phyloP scores from a whole-genome alignment of 2,888 invertebrate species.

The Cetonia aurata region DNA sequence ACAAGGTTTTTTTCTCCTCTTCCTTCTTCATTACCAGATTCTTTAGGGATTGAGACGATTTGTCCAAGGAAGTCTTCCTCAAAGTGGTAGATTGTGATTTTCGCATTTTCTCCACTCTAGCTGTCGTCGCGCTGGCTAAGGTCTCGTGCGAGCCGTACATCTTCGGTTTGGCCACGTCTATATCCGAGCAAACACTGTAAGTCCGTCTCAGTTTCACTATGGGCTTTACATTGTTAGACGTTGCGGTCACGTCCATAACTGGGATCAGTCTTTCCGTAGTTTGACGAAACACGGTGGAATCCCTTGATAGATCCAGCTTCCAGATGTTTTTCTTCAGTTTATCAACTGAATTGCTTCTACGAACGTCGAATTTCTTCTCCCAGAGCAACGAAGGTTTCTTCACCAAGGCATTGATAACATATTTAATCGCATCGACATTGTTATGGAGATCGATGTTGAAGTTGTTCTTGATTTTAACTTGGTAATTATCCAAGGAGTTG shows the following conservation, averaged over 20 bases:
- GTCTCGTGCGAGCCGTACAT: conserved; percentile 57
- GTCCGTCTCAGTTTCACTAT: conserved; percentile 57
- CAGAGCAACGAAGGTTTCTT: not conserved
- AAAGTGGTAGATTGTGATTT: conserved; percentile 52
- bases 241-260: conserved; percentile 60
- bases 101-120: conserved; percentile 56
- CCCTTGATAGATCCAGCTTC: conserved; percentile 30
- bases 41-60: conserved; percentile 48
- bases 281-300: conserved; percentile 10
- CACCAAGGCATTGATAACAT: not conserved
- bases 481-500: not conserved
- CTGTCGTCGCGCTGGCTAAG: conserved; percentile 56
- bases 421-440: conserved; percentile 9
- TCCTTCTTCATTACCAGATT: conserved; percentile 40
- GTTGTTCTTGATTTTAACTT: conserved; percentile 1
- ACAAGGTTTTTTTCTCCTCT: conserved; percentile 41
- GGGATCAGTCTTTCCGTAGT: conserved; percentile 60
- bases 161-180: conserved; percentile 51
- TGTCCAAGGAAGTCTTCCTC: conserved; percentile 56
- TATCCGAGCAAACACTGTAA: conserved; percentile 59
- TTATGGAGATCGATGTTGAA: conserved; percentile 8
- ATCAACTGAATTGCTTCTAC: not conserved
- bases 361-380: conserved; percentile 14
- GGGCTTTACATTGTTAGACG: conserved; percentile 45
- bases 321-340: conserved; percentile 9